These are phyloP conservation scores for Agrotis segetum DNA, from an alignment of 2,888 invertebrate species.

Conservation along the genomic window DNA sequence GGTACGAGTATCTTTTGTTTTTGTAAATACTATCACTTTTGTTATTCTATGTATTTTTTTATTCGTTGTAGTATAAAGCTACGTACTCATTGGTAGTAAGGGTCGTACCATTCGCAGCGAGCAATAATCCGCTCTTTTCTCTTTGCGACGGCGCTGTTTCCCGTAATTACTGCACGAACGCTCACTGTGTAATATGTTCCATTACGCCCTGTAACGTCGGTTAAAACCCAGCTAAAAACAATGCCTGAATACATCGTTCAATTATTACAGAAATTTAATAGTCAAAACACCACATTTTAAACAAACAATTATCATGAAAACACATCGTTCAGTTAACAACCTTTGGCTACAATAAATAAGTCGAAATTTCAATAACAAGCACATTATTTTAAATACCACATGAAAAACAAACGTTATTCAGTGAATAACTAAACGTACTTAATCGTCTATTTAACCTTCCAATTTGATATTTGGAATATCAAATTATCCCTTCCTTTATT, in stretches of 20 bases:
- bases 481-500: constrained; percentile 3
- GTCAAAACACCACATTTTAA: no score
- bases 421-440: neutral
- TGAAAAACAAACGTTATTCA: neutral
- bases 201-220: no score
- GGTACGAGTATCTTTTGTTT: constrained; percentile 3
- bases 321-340: neutral
- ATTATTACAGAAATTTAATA: no score
- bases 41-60: neutral
- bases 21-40: neutral
- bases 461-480: constrained; percentile 33
- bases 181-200: no score
- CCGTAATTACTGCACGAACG: no score
- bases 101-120: no score
- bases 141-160: no score
- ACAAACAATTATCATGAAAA: no score
- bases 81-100: no score
- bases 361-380: neutral
- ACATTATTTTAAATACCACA: neutral
- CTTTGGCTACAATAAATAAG: neutral
- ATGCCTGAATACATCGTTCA: no score
- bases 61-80: no score
- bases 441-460: neutral
- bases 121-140: no score
- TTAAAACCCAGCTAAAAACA: neutral